A percentile compares a stretch with the other conserved stretches of the same genome.
Conservation (phyloP, 1,140 invertebrate genomes). For the Tetramorium simillimum region DNA sequence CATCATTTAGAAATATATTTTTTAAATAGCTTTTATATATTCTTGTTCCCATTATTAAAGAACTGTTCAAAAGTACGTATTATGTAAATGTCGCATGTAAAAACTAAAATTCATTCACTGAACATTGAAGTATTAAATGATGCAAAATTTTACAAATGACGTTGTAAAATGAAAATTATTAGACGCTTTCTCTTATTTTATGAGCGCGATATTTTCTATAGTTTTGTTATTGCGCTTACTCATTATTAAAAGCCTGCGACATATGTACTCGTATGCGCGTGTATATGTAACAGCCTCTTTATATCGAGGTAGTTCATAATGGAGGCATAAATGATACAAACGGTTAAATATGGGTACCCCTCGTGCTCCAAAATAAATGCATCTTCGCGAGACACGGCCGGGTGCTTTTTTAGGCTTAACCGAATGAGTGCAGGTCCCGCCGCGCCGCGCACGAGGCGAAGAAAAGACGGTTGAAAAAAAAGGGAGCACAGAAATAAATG, state of each 20-base stretch:
- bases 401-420: slow-evolving; percentile 58
- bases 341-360: background rate
- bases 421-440: slow-evolving; percentile 30
- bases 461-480: slow-evolving; percentile 59
- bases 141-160: background rate
- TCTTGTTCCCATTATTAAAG: background rate
- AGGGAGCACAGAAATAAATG: slow-evolving; percentile 64
- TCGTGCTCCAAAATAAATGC: slow-evolving; percentile 53
- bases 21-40: background rate
- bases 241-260: background rate
- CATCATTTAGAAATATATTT: background rate
- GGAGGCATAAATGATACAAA: slow-evolving; percentile 24
- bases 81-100: too few relatives aligned
- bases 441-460: slow-evolving; percentile 30
- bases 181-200: background rate
- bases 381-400: slow-evolving; percentile 38
- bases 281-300: background rate
- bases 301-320: background rate
- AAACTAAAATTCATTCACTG: background rate
- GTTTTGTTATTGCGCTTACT: background rate
- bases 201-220: background rate
- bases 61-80: background rate
- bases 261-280: background rate
- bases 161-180: background rate
- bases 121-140: background rate